Base-by-base conservation (phyloP, 2,797 vertebrate genomes). In the Leuciscus waleckii region DNA sequence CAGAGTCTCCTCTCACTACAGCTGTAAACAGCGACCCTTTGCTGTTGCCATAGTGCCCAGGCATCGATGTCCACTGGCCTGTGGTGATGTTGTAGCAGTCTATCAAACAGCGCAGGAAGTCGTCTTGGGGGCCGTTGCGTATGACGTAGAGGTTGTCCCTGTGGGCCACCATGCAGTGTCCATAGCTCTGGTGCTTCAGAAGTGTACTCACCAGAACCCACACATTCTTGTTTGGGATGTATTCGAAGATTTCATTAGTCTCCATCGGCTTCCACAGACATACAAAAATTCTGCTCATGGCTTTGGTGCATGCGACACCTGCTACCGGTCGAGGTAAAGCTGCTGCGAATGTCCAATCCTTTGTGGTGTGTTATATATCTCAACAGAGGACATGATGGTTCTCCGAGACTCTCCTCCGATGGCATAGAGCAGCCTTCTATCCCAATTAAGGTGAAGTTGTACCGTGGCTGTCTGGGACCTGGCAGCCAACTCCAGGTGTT, bases 11-110 rank as follows among this genome's bases (percentile, higher is more conserved):
- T n/a, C 92, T 95, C 85, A 98, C 94, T 0, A 95, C 79, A 0
- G 97, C 95, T 0, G 97, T 98, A 89, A 98, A 96, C n/a, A 97
- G 96, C 1, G 97, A 96, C 3, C 97, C 97, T 87, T 98, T 97
- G 92, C 96, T 98, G 91, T 98, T 98, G 19, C 96, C 89, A 21
- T 97, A 99, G 87, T 97, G 97, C 29, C 97, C 97, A 0, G 94
- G 92, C 84, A 99, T 90, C 23, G 96, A 93, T 0, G 94, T 98
- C 98, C 98, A 99, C 90, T 98, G 97, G 73, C 92, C 94, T 0
- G 96, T 95, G 0, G 93, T 96, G 82, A 99, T 93, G 91, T 96
- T 97, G 92, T 96, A 97, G 87, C 96, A 94, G 89, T 99, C 98
- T 7, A 99, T 97, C 90, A 95, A 92, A 0, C 98, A 99, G 3